Evolutionary conservation across 1,140 invertebrate species (phyloP), one percentile per base, ranked within the genome.

Genomic region (Scaptomyza pallida): DNA sequence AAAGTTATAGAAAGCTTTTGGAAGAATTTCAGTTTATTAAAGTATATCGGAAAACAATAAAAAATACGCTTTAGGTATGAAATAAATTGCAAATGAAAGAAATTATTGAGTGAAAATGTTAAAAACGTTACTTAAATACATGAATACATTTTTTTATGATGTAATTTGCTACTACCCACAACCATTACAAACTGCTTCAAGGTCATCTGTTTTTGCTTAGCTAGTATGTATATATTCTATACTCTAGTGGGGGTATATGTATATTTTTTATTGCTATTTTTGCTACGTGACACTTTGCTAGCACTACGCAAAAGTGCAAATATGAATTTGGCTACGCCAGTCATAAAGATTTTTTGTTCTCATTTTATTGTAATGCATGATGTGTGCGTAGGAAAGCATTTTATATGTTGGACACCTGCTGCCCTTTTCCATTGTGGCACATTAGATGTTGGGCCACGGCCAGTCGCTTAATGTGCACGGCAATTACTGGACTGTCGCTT

Each of bases 291-390:
- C 54, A 23, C 13, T 43, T 41, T 41, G 21, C 19, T 23, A 8
- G 4, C 21, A 30, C 19, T 37, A 13, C 17, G 40, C 17, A 0
- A 5, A n/a, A 10, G 47, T 33, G 9, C 15, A 23, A 33, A 50
- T 50, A 23, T 6, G 52, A 55, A 17, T n/a, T 55, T 37, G 12
- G 33, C 33, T 41, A 5, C 23, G 2, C 3, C 12, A 13, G 9
- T 54, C 16, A n/a, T 30, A n/a, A 43, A 15, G 13, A 9, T 26
- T 44, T 43, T 26, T 40, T n/a, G n/a, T n/a, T 57, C 12, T 19
- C 5, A 12, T 15, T 78, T 78, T 78, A 78, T 68, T 70, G 60
- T 78, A 69, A 69, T 78, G 68, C 74, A 26, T 26, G n/a, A n/a
- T n/a, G n/a, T n/a, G 54, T 30, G 54, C n/a, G 26, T 2, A 30